Conservation (phyloP, 2,888 invertebrate genomes). For the Yponomeuta sedellus region DNA sequence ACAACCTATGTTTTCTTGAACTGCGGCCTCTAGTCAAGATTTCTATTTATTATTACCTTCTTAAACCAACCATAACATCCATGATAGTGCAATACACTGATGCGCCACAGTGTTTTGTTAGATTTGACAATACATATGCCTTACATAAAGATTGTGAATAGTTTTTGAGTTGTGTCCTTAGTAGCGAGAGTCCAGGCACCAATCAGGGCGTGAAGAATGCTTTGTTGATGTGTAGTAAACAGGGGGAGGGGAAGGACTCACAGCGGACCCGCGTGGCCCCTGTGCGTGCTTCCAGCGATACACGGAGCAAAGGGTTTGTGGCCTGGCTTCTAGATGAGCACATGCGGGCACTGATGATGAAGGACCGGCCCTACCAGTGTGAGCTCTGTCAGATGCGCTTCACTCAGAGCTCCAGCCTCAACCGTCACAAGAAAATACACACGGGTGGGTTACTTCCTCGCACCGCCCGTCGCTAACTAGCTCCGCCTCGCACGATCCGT, state of each 20-base stretch:
- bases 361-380: conserved; percentile 80
- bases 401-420: conserved; percentile 83
- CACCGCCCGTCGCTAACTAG: conserved; percentile 24
- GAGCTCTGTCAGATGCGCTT: conserved; percentile 82
- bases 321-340: conserved; percentile 72
- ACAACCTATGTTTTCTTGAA: neutral
- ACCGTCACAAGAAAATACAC: conserved; percentile 83
- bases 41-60: neutral
- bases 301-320: conserved; percentile 4
- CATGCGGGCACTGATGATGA: conserved; percentile 73
- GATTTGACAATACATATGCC: conserved; percentile 54
- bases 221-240: conserved; percentile 63
- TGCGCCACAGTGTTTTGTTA: conserved; percentile 22
- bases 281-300: conserved; percentile 24
- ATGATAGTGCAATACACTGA: neutral
- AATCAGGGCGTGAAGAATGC: conserved; percentile 72
- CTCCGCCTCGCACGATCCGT: conserved; percentile 28
- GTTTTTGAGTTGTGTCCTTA: conserved; percentile 71
- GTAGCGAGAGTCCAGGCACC: conserved; percentile 36
- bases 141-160: conserved; percentile 64
- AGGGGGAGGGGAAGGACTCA: conserved; percentile 68
- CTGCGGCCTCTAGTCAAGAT: neutral
- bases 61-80: neutral
- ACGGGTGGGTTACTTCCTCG: conserved; percentile 71
- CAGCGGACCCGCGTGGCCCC: conserved; percentile 33